Conservation (phyloP, 1,140 invertebrate species). For the Drosophila eugracilis region DNA sequence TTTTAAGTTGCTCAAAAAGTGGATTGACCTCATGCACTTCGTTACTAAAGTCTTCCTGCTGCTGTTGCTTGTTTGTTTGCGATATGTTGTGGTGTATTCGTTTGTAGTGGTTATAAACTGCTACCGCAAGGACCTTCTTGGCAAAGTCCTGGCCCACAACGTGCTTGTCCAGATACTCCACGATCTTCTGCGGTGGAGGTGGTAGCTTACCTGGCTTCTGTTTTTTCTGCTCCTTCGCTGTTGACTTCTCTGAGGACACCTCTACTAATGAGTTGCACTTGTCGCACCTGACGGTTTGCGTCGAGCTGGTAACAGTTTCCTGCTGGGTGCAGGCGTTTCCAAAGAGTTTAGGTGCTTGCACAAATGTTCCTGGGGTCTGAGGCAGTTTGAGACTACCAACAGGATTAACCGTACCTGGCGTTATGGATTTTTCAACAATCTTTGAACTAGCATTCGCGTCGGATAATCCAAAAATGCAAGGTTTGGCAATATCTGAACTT, state of each 20-base stretch:
- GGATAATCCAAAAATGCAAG: too few species aligned
- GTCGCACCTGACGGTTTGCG: constrained; percentile 98
- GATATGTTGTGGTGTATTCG: constrained; percentile 97
- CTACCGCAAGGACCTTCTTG: constrained; percentile 98
- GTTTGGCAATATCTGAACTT: too few species aligned
- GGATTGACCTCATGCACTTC: too few species aligned
- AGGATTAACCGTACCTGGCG: too few species aligned
- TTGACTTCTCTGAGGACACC: too few species aligned
- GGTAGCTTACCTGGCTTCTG: constrained; percentile 89
- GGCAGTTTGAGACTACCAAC: too few species aligned
- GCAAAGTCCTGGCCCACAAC: constrained; percentile 98
- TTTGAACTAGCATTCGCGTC: too few species aligned
- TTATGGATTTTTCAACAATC: too few species aligned
- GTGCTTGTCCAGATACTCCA: constrained; percentile 97
- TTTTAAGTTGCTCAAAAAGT: too few species aligned
- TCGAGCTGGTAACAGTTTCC: constrained; percentile 98
- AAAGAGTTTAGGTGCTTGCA: too few species aligned
- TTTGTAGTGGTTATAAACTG: constrained; percentile 99
- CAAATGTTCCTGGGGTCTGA: not conserved
- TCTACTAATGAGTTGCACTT: constrained; percentile 97
- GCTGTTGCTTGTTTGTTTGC: constrained; percentile 72
- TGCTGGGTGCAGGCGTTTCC: constrained; percentile 94
- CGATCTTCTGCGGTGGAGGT: constrained; percentile 98
- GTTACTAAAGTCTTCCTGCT: constrained; percentile 50
- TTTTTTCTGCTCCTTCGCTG: constrained; percentile 91